Percentiles rank a stretch among this genome's conserved stretches.
phyloP scores from a whole-genome alignment of 2,113 vertebrate genomes.

The Anolis sagrei region DNA sequence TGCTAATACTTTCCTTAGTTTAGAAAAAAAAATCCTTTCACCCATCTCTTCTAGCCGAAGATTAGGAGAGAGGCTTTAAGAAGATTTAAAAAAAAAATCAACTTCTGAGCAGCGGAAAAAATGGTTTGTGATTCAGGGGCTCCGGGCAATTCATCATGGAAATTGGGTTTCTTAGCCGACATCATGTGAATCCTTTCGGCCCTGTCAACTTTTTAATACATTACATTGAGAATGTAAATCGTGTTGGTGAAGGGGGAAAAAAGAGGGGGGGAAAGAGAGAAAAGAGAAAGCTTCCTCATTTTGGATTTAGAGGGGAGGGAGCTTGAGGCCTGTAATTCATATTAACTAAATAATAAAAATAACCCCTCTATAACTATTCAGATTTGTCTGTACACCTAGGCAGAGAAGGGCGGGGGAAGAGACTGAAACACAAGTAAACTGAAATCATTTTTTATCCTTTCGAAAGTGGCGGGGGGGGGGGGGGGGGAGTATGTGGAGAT shows the following conservation, averaged over 20 bases:
- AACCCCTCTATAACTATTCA: constrained; percentile 67
- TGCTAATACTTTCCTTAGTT: constrained; percentile 97
- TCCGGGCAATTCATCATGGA: constrained; percentile 99
- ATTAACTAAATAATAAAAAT: constrained; percentile 80
- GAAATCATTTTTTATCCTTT: constrained; percentile 68
- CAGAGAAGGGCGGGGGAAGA: constrained; percentile 51
- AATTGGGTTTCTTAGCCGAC: constrained; percentile 99
- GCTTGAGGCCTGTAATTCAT: constrained; percentile 81
- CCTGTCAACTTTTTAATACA: constrained; percentile 99
- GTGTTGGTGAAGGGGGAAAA: constrained; percentile 86
- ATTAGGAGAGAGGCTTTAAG: constrained; percentile 99
- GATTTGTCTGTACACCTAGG: constrained; percentile 60
- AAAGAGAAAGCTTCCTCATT: constrained; percentile 85
- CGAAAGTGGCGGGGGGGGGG: no score
- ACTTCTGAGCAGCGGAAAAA: constrained; percentile 93
- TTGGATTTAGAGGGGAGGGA: constrained; percentile 80
- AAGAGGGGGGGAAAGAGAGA: constrained; percentile 51
- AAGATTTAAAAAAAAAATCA: constrained; percentile 96
- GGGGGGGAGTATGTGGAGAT: constrained; percentile 37
- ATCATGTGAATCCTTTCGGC: constrained; percentile 99
- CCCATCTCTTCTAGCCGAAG: constrained; percentile 96
- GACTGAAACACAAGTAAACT: constrained; percentile 73
- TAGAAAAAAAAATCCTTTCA: constrained; percentile 95
- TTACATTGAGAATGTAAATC: constrained; percentile 99
- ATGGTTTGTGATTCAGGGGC: constrained; percentile 99